Conservation (phyloP, 92 coral and sea anemone species). For the Blastomussa wellsi region DNA sequence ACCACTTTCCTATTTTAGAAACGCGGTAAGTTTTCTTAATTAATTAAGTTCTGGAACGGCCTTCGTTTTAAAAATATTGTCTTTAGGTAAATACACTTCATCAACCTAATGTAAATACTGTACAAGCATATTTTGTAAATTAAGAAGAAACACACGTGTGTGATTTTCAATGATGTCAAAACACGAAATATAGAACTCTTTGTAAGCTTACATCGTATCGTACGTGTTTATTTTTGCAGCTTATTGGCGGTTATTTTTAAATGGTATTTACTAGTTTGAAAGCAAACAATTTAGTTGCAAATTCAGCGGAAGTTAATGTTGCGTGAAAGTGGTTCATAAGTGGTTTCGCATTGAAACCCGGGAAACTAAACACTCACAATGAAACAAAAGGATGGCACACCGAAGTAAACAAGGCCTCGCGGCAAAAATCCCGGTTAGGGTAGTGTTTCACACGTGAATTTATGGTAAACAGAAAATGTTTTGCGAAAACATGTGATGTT, state of each 20-base stretch:
- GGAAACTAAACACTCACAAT: not conserved
- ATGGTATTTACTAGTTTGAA: not conserved
- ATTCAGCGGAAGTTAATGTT: not conserved
- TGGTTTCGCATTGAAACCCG: not conserved
- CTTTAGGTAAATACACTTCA: not conserved
- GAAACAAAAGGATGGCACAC: not conserved
- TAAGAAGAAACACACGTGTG: too few species aligned
- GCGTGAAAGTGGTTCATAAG: constrained; percentile 3
- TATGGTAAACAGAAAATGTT: not conserved
- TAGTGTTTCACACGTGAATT: not conserved
- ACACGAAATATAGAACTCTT: not conserved
- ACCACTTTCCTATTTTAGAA: not conserved
- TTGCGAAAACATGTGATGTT: too few species aligned
- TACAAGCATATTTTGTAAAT: too few species aligned
- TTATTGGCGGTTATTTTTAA: not conserved
- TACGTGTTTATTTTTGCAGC: not conserved
- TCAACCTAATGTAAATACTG: too few species aligned
- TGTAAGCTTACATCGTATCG: not conserved
- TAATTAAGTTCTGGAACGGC: not conserved
- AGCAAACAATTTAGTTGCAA: not conserved
- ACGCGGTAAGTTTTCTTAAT: not conserved
- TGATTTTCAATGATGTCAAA: not conserved
- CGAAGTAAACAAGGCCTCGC: not conserved
- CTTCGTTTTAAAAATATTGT: not conserved
- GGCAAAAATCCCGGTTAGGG: not conserved